Percentiles rank a stretch among this genome's conserved stretches.
phyloP scores from a whole-genome alignment of 2,113 vertebrate species.

The Barbus barbus region DNA sequence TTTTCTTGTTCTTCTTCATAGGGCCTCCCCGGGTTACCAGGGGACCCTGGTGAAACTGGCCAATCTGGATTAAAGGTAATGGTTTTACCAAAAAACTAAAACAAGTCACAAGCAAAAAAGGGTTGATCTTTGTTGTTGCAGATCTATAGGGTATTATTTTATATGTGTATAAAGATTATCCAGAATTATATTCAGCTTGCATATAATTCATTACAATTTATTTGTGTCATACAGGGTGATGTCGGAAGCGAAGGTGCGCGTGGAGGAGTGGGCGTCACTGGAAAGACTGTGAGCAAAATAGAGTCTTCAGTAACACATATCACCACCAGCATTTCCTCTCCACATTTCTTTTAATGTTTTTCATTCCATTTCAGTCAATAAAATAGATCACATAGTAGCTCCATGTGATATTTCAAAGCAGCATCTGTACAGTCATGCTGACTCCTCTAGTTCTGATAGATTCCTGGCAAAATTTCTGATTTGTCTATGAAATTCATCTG shows the following conservation, averaged over 20 bases:
- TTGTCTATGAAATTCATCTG: neutral
- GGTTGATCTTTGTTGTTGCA: neutral
- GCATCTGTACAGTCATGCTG: neutral
- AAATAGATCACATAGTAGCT: neutral
- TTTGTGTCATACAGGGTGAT: constrained; percentile 62
- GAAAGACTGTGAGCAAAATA: constrained; percentile 66
- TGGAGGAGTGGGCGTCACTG: constrained; percentile 67
- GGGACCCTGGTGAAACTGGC: constrained; percentile 65
- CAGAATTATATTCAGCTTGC: neutral
- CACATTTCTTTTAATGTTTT: neutral
- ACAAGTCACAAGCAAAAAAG: too few relatives aligned
- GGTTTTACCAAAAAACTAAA: neutral
- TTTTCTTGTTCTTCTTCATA: constrained; percentile 36
- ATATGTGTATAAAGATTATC: neutral
- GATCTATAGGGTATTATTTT: neutral
- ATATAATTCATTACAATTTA: neutral
- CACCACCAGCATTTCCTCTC: neutral
- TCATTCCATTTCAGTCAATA: neutral
- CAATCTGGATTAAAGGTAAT: constrained; percentile 68
- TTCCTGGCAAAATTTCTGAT: too few relatives aligned
- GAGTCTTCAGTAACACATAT: neutral
- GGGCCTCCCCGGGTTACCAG: constrained; percentile 71
- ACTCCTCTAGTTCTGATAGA: neutral
- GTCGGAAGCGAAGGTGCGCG: constrained; percentile 68
- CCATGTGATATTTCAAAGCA: neutral